Base-by-base conservation (phyloP, 2,888 invertebrate genomes). In the Dryococelus australis region DNA sequence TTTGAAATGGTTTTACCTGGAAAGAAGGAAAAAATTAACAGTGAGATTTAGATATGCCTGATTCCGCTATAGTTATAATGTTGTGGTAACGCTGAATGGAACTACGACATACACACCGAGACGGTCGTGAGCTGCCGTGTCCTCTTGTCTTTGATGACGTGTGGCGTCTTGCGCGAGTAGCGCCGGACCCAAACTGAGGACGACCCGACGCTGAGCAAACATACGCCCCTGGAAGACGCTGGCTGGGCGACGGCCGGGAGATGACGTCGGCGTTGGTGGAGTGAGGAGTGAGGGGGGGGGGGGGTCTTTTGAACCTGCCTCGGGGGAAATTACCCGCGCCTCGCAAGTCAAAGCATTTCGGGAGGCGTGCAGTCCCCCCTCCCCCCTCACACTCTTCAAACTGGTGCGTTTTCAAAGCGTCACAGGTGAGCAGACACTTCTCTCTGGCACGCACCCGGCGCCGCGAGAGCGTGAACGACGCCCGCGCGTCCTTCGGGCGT, bases 301-400 rank as follows among this genome's bases (percentile, higher is more conserved):
- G n/a, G 24, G 20, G 24, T 65, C 65, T 65, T 65, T 16, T 16
- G 65, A 65, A n/a, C 65, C 65, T n/a, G 65, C 65, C 65, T 65
- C 65, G 65, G n/a, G 65, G 65, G 65, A 65, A 65, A 65, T 65
- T 65, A 65, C 65, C 65, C 65, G 20, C 65, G 65, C 65, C 65
- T 65, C 65, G 65, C 65, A 65, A 65, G 65, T 65, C 65, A 65
- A 65, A 65, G 65, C 65, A 65, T 65, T 65, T n/a, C n/a, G 65
- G 65, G 65, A 24, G 8, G 65, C 12, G n/a, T 65, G n/a, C 24
- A 8, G 8, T n/a, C 24, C 65, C n/a, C 65, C 8, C 65, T 65
- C 24, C n/a, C n/a, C n/a, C n/a, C n/a, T n/a, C n/a, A 8, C 51
- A 10, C 51, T 51, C 51, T 51, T 51, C 51, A 51, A 51, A 51